phyloP scores from a whole-genome alignment of 1,140 invertebrate species.

The Orius insidiosus region DNA sequence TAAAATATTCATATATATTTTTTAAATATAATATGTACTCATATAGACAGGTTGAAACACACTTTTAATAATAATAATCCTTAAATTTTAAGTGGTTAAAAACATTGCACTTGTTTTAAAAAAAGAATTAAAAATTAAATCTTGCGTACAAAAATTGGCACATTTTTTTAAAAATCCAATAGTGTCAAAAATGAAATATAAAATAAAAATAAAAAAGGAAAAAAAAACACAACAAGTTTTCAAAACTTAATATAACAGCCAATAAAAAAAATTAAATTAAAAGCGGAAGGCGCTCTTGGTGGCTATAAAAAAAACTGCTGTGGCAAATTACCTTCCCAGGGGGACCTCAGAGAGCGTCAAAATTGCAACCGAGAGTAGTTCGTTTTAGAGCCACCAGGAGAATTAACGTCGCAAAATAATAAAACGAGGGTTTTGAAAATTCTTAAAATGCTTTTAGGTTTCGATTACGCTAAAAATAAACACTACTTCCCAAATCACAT shows the following conservation, averaged over 20 bases:
- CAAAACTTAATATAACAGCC: slow-evolving; percentile 9
- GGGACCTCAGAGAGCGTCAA: too few species aligned
- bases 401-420: too few species aligned
- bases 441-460: too few species aligned
- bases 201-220: slow-evolving; percentile 3
- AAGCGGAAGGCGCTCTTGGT: too few species aligned
- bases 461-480: too few species aligned
- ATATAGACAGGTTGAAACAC: slow-evolving; percentile 12
- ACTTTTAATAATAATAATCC: slow-evolving; percentile 7
- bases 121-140: slow-evolving; percentile 7
- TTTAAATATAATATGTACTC: neutral
- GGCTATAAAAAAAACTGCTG: too few species aligned
- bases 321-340: too few species aligned
- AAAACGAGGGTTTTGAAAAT: too few species aligned
- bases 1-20: too few species aligned
- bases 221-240: neutral
- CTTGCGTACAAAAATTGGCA: slow-evolving; percentile 8
- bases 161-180: slow-evolving; percentile 3
- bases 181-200: neutral
- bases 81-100: slow-evolving; percentile 9
- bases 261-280: slow-evolving; percentile 7
- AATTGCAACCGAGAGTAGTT: too few species aligned
- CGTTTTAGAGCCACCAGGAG: too few species aligned
- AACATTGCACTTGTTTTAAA: slow-evolving; percentile 9
- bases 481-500: too few species aligned